Base-by-base conservation (phyloP, 2,888 invertebrate species). In the Athalia circularis region DNA sequence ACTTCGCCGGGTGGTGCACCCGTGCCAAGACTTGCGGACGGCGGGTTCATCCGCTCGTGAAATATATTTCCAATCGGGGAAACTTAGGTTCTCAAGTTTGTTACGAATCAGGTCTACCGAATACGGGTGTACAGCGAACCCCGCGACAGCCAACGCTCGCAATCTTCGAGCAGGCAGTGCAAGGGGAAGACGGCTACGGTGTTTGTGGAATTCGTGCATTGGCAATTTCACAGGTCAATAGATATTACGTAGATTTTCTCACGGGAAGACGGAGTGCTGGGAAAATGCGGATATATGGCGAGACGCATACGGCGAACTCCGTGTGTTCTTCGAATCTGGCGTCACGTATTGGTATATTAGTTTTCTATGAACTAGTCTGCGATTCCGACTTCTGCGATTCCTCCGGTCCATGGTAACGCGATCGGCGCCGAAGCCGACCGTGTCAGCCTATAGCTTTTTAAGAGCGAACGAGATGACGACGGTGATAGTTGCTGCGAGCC, bases 151-250 rank as follows among this genome's bases (percentile, higher is more conserved):
- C 11, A 43, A 62, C 43, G 50, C 61, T 47, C 75, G 62, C 61
- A 57, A 29, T 62, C 29, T 48, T 61, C 62, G 75, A 72, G 45
- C 62, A 64, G 62, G 29, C 29, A 29, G 29, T 29, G 29, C 29
- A 29, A 29, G 29, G 29, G 29, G 29, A 29, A 29, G 29, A 29
- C 29, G 50, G 62, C 45, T 59, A 8, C 45, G n/a, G 11, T 75
- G 75, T 75, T 75, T 64, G 75, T 45, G 13, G 75, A 75, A 75
- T 75, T 75, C 75, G 52, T 75, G 62, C 62, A 72, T 75, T 87
- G 88, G 86, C 85, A 84, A 88, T 89, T 87, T 88, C 86, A 87
- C 86, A 85, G 88, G 87, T 88, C 88, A 86, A 83, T 82, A 84
- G 84, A 84, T 85, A 86, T 87, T 86, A 84, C 86, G 84, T 81